These are phyloP conservation scores for Acromyrmex echinatior DNA, from an alignment of 1,140 invertebrate species.

Conservation along the genomic window DNA sequence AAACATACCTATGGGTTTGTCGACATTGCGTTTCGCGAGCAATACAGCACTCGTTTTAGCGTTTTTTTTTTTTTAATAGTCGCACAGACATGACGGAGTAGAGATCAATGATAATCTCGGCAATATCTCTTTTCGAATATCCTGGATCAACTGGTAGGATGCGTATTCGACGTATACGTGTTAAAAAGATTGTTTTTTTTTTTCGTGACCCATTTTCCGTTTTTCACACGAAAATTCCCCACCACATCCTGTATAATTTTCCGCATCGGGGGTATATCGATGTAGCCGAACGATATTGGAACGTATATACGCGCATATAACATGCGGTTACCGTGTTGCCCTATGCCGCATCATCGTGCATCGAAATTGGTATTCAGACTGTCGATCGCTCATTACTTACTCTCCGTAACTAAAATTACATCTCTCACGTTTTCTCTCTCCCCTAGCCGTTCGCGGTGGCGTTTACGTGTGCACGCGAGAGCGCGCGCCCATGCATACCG, in stretches of 20 bases:
- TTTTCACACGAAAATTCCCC: conserved; percentile 23
- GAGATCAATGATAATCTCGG: background rate
- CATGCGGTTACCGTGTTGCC: conserved; percentile 23
- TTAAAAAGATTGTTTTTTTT: background rate
- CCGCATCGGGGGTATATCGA: conserved; percentile 12
- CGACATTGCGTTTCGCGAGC: background rate
- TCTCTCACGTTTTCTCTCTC: conserved; percentile 80
- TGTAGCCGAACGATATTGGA: conserved; percentile 15
- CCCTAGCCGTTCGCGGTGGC: conserved; percentile 21
- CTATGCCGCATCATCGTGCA: conserved; percentile 53
- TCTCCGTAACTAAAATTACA: conserved; percentile 82
- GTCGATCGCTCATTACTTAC: conserved; percentile 84
- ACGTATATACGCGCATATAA: conserved; percentile 21
- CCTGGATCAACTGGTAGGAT: background rate
- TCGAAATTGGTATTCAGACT: conserved; percentile 82
- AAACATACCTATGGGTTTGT: no score
- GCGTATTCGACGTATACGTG: no score
- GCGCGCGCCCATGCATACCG: conserved; percentile 24
- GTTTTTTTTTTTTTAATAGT: background rate
- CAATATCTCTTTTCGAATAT: background rate
- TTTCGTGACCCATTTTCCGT: conserved; percentile 15
- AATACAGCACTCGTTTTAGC: background rate
- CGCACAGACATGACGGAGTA: background rate
- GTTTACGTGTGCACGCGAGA: conserved; percentile 28
- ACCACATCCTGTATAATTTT: conserved; percentile 38